Base-by-base conservation (phyloP, 2,797 vertebrate genomes). In the Paratrypauchen microcephalus region DNA sequence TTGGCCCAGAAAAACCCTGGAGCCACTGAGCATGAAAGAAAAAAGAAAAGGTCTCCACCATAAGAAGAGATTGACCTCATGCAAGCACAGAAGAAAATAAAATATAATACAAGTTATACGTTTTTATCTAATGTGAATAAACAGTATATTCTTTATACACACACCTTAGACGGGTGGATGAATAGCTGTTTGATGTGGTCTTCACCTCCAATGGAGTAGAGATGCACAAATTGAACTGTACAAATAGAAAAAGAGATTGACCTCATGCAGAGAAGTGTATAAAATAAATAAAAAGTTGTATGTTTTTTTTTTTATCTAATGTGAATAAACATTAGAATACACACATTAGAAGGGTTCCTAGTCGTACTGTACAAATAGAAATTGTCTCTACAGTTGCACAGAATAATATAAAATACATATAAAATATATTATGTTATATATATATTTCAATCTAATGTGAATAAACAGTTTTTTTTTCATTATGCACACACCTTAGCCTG, bases 201-300 rank as follows among this genome's bases (percentile, higher is more conserved):
- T 72, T 85, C 69, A 82, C 64, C 79, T 82, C 60, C 75, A 70
- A 80, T 55, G 6, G 48, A 36, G 55, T 23, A 54, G 54, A 39
- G 30, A 68, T 47, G 64, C 57, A 36, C 75, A 73, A 85, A 76
- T 70, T 11, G 60, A 73, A 88, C 80, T 75, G 81, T 72, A 74
- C 67, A 68, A 80, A 87, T 77, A 91, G 88, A 83, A 88, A 82
- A 90, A 32, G 6, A 32, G 5, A 6, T 32, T 32, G 30, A 32
- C 6, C 30, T 32, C 30, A 6, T 32, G 30, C 30, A 32, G 28
- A 30, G 28, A 32, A 32, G n/a, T 32, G 30, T 7, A 32, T 32
- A 32, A 6, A 32, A 7, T 6, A 32, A 32, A 6, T 32, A 32
- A 32, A 32, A 32, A 30, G 28, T 2, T 4, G 5, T 30, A 30